Percentiles rank a stretch among this genome's conserved stretches.
Conservation (phyloP, 1,140 invertebrate species). For the Samia ricini region DNA sequence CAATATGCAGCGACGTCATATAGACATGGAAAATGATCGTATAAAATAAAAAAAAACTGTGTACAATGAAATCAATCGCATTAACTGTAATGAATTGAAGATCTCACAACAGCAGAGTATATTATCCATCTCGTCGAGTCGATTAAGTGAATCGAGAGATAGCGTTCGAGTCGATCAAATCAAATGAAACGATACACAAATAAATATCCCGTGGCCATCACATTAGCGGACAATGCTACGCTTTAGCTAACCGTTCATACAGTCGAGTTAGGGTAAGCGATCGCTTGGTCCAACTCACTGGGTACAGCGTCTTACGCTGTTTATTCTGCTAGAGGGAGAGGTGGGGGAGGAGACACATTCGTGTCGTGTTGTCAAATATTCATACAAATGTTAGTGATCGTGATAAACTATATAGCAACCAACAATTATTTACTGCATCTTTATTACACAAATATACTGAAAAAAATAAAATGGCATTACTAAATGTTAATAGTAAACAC, state of each 20-base stretch:
- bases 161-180: neutral
- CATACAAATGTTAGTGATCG: no score
- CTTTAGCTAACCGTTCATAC: conserved; percentile 1
- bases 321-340: no score
- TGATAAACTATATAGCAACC: no score
- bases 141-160: neutral
- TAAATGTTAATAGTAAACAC: no score
- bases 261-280: neutral
- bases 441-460: no score
- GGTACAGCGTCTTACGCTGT: neutral
- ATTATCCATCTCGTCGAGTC: neutral
- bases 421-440: no score
- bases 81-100: neutral
- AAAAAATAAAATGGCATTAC: no score
- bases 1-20: no score
- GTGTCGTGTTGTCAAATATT: no score
- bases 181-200: conserved; percentile 5
- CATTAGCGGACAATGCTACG: conserved; percentile 7
- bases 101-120: neutral
- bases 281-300: neutral
- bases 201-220: conserved; percentile 3
- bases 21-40: neutral
- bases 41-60: neutral
- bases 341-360: no score
- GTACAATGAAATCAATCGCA: neutral